phyloP scores from a whole-genome alignment of 2,797 vertebrate species.

The Trachurus trachurus region DNA sequence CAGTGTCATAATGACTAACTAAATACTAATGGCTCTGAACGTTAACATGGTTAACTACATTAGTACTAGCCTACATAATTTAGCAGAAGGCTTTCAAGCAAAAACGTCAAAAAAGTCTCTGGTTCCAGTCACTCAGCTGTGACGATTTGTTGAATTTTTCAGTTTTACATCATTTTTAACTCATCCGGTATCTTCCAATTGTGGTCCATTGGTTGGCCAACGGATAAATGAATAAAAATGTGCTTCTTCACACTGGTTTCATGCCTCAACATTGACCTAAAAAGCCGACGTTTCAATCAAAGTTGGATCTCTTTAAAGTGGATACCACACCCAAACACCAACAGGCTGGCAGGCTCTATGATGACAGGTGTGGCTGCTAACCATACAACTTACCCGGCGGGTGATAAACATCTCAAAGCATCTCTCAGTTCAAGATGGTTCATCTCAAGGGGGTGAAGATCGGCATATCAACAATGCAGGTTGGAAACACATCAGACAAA shows the following conservation, averaged over 20 bases:
- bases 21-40: too few relatives aligned
- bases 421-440: background rate
- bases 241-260: background rate
- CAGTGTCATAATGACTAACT: too few relatives aligned
- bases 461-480: background rate
- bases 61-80: background rate
- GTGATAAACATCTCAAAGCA: constrained; percentile 13
- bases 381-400: background rate
- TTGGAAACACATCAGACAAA: background rate
- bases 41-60: background rate
- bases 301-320: background rate
- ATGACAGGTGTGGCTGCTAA: constrained; percentile 1
- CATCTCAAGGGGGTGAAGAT: background rate
- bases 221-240: background rate
- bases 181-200: background rate
- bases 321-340: background rate
- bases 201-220: background rate
- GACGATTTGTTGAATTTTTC: background rate
- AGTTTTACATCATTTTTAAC: background rate
- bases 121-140: background rate
- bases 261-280: background rate
- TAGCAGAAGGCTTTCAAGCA: background rate
- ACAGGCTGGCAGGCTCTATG: background rate
- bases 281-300: background rate
- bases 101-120: background rate